A percentile compares a stretch with the other conserved stretches of the same genome.
Evolutionary conservation across 2,797 vertebrate genomes (phyloP).

Genomic region (Crotalus adamanteus): DNA sequence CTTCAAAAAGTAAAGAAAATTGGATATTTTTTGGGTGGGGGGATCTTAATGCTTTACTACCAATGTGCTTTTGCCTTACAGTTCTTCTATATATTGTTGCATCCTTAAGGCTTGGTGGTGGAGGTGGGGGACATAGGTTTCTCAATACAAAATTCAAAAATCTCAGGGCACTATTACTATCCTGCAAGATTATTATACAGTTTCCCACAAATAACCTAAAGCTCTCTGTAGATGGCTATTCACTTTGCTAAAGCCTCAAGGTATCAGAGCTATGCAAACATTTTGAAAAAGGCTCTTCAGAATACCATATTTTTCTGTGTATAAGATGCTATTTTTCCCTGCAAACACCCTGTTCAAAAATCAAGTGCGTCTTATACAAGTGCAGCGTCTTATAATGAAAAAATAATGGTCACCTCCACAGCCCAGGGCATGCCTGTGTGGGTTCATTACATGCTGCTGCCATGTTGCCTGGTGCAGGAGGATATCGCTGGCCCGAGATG

Average conservation of each 20-base stretch:
- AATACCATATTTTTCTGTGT: too few relatives aligned
- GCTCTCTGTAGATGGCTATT: neutral
- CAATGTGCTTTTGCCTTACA: neutral
- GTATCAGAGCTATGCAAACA: neutral
- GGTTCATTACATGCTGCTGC: too few relatives aligned
- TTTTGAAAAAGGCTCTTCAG: neutral
- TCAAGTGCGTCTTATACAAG: too few relatives aligned
- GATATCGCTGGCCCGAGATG: too few relatives aligned
- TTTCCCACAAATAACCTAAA: neutral
- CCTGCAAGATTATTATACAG: neutral
- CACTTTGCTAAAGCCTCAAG: neutral
- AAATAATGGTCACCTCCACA: too few relatives aligned
- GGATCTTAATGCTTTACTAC: neutral
- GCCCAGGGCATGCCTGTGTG: too few relatives aligned
- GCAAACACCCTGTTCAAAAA: too few relatives aligned
- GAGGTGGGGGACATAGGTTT: neutral
- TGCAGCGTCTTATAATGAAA: too few relatives aligned
- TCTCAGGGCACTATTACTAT: neutral
- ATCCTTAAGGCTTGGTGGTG: neutral
- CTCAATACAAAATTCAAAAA: neutral
- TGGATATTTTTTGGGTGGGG: neutral
- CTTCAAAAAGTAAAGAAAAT: neutral
- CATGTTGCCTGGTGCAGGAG: too few relatives aligned
- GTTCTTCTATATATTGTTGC: neutral
- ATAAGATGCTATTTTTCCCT: too few relatives aligned